Base-by-base conservation (phyloP, 2,888 invertebrate species). In the Hemaris fuciformis region DNA sequence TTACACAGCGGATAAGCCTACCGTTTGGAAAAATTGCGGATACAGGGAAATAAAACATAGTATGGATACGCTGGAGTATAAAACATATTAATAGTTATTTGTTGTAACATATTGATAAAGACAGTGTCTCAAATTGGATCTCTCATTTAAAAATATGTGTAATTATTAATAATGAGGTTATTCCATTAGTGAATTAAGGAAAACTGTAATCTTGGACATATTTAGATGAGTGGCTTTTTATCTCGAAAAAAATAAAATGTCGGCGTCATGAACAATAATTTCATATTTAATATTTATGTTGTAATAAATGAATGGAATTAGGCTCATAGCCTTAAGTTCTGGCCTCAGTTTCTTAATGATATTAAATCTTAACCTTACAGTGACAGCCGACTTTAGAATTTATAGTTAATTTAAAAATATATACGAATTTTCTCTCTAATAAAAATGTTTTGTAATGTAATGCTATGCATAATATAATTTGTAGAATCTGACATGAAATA, bases 121-220 rank as follows among this genome's bases (percentile, higher is more conserved):
- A n/a, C 80, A 79, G 80, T 79, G 81, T 80, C 77, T 79, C 80
- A 71, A 76, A 86, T 88, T 84, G 87, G 91, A 91, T 92, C 91
- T 91, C 90, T 89, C 85, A 84, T 83, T 81, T 81, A 78, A 73
- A 82, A 81, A 80, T 77, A 72, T 69, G 65, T 65, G 15, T 73
- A 66, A 70, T 82, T 84, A 83, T 78, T 83, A 83, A 70, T 76
- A 76, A 76, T 86, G 90, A 89, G 89, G 90, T 89, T 89, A 92
- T 91, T 92, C 91, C 91, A 92, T 89, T 92, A 92, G 91, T 83
- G 83, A 87, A 83, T 82, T 91, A 92, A 89, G 91, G 72, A 46
- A 79, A 76, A 67, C 68, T 66, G 64, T 70, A 68, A 67, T 48
- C 48, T 41, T 60, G 41, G 13, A 53, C 45, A 48, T 60, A 8